Conservation (phyloP, 2,113 vertebrate genomes). For the Aplodontia rufa region DNA sequence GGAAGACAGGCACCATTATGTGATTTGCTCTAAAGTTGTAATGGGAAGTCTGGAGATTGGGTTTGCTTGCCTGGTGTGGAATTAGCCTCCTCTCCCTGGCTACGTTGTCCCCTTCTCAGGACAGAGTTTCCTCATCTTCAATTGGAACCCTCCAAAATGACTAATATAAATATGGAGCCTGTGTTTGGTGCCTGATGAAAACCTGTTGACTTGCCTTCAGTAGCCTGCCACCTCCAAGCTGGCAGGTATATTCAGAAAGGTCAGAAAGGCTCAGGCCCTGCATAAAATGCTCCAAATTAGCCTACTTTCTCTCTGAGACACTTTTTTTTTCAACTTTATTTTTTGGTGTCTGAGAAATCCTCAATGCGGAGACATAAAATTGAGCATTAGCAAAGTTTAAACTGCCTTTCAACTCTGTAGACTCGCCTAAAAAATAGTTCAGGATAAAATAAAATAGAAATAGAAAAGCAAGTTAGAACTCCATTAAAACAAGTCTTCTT, state of each 20-base stretch:
- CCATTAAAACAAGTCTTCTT: not conserved
- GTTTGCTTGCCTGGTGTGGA: not conserved
- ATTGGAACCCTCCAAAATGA: not conserved
- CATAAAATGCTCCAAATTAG: not conserved
- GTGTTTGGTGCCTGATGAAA: not conserved
- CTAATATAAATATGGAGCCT: not conserved
- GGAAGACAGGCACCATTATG: not conserved
- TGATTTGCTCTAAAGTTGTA: not conserved
- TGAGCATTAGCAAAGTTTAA: not conserved
- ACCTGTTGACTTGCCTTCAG: not conserved
- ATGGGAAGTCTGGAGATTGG: not conserved
- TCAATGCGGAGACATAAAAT: slow-evolving; percentile 1
- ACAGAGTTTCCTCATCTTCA: not conserved
- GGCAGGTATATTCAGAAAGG: not conserved
- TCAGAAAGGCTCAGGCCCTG: not conserved
- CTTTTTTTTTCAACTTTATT: not conserved
- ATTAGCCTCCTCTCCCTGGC: not conserved
- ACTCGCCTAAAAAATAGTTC: not conserved
- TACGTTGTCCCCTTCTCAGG: not conserved
- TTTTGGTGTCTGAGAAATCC: slow-evolving; percentile 13
- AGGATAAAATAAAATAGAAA: not conserved
- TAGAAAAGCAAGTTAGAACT: not conserved
- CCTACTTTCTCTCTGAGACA: not conserved
- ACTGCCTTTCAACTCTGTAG: not conserved
- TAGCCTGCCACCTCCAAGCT: not conserved